A percentile compares a stretch with the other conserved stretches of the same genome.
These are phyloP conservation scores for Acrocephalus arundinaceus DNA, from an alignment of 2,113 vertebrate species.

Conservation along the genomic window DNA sequence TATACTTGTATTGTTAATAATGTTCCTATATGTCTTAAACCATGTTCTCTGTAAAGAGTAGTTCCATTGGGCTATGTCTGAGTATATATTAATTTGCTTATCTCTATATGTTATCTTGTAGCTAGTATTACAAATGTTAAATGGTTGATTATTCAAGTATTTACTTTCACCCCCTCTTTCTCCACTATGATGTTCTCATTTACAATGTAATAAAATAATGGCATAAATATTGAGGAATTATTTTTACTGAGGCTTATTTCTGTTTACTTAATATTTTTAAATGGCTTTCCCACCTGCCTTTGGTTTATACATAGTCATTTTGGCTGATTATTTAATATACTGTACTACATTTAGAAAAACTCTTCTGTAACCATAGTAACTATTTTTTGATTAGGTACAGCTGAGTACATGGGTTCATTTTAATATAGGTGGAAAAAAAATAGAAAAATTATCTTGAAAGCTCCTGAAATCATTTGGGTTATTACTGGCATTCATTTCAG, in stretches of 20 bases:
- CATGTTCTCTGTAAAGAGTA: neutral
- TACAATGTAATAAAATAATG: neutral
- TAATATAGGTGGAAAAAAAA: slow-evolving; percentile 34
- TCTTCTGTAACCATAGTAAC: slow-evolving; percentile 62
- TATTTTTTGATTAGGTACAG: slow-evolving; percentile 51
- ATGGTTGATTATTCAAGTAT: neutral
- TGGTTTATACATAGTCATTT: slow-evolving; percentile 40
- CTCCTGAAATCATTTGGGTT: slow-evolving; percentile 11
- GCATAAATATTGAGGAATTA: neutral
- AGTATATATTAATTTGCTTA: neutral
- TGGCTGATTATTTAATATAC: slow-evolving; percentile 61
- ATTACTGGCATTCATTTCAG: slow-evolving; percentile 27
- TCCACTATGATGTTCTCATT: neutral
- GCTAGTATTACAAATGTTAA: neutral
- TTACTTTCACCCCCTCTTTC: neutral
- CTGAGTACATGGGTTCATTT: slow-evolving; percentile 34
- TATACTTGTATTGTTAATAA: neutral
- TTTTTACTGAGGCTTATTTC: neutral
- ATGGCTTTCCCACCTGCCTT: slow-evolving; percentile 38
- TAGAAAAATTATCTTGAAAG: slow-evolving; percentile 12
- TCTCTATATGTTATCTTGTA: neutral
- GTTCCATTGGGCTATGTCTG: neutral
- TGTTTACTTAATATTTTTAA: slow-evolving; percentile 59
- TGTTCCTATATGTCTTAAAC: neutral
- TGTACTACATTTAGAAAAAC: slow-evolving; percentile 54